phyloP scores from a whole-genome alignment of 2,888 invertebrate genomes.

The Anoplius nigerrimus region DNA sequence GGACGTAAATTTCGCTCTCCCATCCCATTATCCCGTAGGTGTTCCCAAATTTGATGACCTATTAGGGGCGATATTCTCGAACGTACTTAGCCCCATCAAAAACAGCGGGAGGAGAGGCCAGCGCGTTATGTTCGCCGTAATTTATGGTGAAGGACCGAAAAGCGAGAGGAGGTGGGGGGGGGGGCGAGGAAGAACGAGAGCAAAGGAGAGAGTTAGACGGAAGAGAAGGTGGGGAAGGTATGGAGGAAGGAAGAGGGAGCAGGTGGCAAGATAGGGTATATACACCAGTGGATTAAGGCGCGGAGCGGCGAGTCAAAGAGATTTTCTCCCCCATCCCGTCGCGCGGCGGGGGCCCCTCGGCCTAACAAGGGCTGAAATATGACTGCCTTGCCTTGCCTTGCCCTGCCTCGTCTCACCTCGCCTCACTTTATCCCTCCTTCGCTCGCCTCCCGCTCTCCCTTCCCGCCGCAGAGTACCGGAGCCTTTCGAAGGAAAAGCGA shows the following conservation, averaged over 20 bases:
- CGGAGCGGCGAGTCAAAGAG: constrained; percentile 72
- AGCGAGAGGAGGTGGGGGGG: constrained; percentile 7
- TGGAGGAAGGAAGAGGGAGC: constrained; percentile 60
- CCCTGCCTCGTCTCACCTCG: constrained; percentile 45
- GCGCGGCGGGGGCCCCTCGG: constrained; percentile 67
- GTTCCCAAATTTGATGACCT: no score
- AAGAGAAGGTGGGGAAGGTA: constrained; percentile 56
- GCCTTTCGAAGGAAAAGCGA: constrained; percentile 51
- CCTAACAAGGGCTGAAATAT: constrained; percentile 73
- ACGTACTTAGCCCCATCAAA: constrained; percentile 9
- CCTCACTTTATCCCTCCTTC: constrained; percentile 8
- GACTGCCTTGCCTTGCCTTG: constrained; percentile 65
- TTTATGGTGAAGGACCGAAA: constrained; percentile 44
- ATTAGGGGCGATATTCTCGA: constrained; percentile 2
- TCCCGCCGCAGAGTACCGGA: constrained; percentile 25
- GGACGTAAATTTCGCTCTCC: no score
- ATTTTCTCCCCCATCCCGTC: constrained; percentile 69
- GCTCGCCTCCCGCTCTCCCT: constrained; percentile 10
- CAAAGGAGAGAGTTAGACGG: constrained; percentile 15
- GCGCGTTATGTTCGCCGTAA: constrained; percentile 47
- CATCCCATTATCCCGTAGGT: no score
- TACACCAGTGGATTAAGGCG: constrained; percentile 68
- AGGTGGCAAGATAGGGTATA: constrained; percentile 69
- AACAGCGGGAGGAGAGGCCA: constrained; percentile 10
- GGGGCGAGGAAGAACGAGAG: constrained; percentile 6